Percentiles rank a stretch among this genome's conserved stretches.
phyloP scores from a whole-genome alignment of 2,113 vertebrate genomes.

The Phycodurus eques region DNA sequence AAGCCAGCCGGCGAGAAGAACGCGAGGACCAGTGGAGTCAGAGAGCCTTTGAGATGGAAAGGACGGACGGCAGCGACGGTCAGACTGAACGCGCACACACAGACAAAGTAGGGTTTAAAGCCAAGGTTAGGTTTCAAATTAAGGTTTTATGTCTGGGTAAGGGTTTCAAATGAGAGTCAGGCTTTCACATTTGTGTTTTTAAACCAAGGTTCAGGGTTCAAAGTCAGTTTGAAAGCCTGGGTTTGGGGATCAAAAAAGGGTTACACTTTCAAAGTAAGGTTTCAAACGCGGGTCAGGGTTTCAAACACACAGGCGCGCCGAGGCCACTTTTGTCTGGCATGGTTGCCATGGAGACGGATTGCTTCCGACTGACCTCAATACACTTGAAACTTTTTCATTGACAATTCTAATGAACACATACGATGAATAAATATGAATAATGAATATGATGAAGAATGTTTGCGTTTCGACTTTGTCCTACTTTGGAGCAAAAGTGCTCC shows the following conservation, averaged over 20 bases:
- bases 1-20: slow-evolving; percentile 50
- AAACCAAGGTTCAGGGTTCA: no score
- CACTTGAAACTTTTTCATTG: not conserved
- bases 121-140: not conserved
- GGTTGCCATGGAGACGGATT: not conserved
- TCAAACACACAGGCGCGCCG: not conserved
- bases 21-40: slow-evolving; percentile 67
- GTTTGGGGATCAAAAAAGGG: no score
- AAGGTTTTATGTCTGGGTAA: no score
- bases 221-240: no score
- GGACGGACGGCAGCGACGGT: slow-evolving; percentile 50
- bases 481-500: not conserved
- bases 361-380: not conserved
- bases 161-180: no score
- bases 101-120: not conserved
- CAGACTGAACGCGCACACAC: not conserved
- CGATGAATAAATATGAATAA: slow-evolving; percentile 3
- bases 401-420: not conserved
- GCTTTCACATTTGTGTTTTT: no score
- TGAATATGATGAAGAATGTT: not conserved
- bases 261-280: not conserved
- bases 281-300: not conserved
- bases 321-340: not conserved
- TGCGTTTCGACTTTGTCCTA: not conserved
- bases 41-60: slow-evolving; percentile 61